These are phyloP conservation scores for Epinephelus cyanopodus DNA, from an alignment of 2,113 vertebrate species.

Conservation along the genomic window DNA sequence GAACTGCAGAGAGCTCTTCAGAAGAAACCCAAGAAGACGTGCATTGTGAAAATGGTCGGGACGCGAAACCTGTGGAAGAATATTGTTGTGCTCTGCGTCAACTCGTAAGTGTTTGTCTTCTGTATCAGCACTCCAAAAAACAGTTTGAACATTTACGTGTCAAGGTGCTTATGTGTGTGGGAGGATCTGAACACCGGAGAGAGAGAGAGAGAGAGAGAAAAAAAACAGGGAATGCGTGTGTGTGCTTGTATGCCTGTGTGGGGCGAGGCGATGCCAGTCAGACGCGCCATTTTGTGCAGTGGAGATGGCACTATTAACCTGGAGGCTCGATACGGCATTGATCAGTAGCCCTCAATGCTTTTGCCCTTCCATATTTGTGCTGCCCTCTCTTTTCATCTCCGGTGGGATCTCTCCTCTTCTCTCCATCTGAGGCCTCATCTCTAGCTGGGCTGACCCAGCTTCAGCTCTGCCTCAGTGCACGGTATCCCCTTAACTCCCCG, in stretches of 20 bases:
- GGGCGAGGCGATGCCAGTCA: conserved; percentile 39
- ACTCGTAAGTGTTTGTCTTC: conserved; percentile 89
- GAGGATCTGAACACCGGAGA: not conserved
- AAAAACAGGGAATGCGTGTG: not conserved
- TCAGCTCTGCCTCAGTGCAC: conserved; percentile 46
- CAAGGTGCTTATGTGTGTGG: not conserved
- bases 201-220: too few relatives aligned
- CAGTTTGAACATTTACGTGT: not conserved
- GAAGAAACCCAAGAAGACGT: conserved; percentile 92
- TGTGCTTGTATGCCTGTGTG: not conserved
- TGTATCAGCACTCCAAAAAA: not conserved
- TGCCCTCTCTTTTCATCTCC: conserved; percentile 45
- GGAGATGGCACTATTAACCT: conserved; percentile 43
- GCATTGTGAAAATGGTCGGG: conserved; percentile 95
- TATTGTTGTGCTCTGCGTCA: conserved; percentile 95
- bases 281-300: conserved; percentile 47
- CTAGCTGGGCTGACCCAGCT: conserved; percentile 29
- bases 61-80: conserved; percentile 99
- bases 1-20: conserved; percentile 91
- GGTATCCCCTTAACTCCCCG: conserved; percentile 57
- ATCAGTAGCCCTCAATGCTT: conserved; percentile 48
- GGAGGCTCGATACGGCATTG: conserved; percentile 52
- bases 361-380: conserved; percentile 48
- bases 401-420: conserved; percentile 38
- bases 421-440: conserved; percentile 45